Evolutionary conservation across 1,140 invertebrate species (phyloP), one percentile per base, ranked within the genome.

Genomic region (Trachymyrmex cornetzi): DNA sequence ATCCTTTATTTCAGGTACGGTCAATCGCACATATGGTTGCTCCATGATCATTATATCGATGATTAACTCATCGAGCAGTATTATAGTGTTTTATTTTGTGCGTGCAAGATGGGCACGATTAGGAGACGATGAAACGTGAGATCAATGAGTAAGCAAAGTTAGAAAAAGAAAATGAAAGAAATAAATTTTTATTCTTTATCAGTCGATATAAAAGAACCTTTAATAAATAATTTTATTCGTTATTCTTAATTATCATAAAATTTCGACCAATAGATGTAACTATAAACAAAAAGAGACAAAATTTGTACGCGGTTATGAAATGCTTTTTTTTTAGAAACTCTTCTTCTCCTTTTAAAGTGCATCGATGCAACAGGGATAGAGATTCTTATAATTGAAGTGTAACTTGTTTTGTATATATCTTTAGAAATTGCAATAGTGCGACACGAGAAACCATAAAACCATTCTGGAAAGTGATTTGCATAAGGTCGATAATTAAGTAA

Each of bases 101-200:
- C 48, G 48, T 55, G 30, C n/a, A 55, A 80, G 12, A 55, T 14
- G n/a, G 30, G 48, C 77, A 71, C 24, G 48, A 38, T 69, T 69
- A 34, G 48, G 30, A 69, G 63, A 27, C 22, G 19, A 55, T 22
- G 38, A 12, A 19, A 71, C 66, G 48, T 38, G 11, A 69, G 30
- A 55, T 64, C 38, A 30, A 80, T 16, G 48, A 69, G 63, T 69
- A 69, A 80, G 48, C 16, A 6, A 61, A 19, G 38, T 63, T 24
- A 44, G 22, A 22, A 75, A 4, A 57, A 59, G 48, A 34, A 16
- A 57, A 30, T 14, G 2, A 44, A 63, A 64, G 22, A n/a, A 48
- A 63, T 3, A 1, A 77, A 64, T 48, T 44, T 16, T 27, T 67
- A 11, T 44, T 44, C 2, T 44, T 44, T 44, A 44, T 38, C 2